Percentiles rank a stretch among this genome's conserved stretches.
Conservation (phyloP, 2,888 invertebrate genomes). For the Xestia xanthographa region DNA sequence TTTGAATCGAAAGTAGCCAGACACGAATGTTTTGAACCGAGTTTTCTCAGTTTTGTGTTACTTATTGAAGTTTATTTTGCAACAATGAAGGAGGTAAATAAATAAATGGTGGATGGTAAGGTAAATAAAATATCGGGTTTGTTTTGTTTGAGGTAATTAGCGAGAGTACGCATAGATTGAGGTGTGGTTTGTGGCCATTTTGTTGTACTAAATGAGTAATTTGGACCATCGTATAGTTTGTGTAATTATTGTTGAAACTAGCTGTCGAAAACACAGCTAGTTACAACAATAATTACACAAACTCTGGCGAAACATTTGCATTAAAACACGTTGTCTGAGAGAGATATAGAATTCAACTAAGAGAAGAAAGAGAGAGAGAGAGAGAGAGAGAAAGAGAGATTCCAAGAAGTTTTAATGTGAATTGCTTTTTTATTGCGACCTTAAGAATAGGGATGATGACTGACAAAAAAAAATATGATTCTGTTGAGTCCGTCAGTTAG, state of each 20-base stretch:
- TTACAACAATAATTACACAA: too few species aligned
- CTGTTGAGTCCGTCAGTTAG: too few species aligned
- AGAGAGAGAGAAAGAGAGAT: not conserved
- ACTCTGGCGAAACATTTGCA: not conserved
- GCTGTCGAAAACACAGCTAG: too few species aligned
- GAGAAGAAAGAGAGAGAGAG: not conserved
- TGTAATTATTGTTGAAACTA: not conserved
- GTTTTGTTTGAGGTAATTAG: slow-evolving; percentile 21
- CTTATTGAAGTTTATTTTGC: slow-evolving; percentile 51
- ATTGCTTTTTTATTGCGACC: not conserved
- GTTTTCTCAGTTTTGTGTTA: slow-evolving; percentile 44
- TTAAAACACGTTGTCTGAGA: not conserved
- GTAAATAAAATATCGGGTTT: slow-evolving; percentile 39
- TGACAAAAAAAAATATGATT: too few species aligned
- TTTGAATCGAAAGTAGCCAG: slow-evolving; percentile 58
- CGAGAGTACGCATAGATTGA: not conserved
- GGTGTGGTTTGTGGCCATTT: not conserved
- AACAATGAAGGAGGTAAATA: slow-evolving; percentile 49
- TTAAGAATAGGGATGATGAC: too few species aligned
- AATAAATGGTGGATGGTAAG: slow-evolving; percentile 24
- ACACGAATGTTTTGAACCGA: slow-evolving; percentile 36
- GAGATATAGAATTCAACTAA: not conserved
- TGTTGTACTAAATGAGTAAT: not conserved
- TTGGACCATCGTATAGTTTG: not conserved
- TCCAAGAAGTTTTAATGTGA: not conserved